Evolutionary conservation across 1,140 invertebrate species (phyloP).

Genomic region (Calephelis nemesis): DNA sequence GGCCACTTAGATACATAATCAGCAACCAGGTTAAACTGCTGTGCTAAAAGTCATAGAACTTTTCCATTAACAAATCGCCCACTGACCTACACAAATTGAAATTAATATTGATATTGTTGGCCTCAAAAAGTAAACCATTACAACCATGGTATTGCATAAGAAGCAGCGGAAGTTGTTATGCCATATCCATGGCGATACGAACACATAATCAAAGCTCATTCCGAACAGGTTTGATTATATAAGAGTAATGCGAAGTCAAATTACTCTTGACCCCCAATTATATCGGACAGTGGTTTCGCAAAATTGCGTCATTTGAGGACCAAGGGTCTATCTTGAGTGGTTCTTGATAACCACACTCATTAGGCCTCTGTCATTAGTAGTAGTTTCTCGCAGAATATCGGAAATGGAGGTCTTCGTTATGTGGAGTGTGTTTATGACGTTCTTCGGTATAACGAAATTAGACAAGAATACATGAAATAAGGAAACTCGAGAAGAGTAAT

Average conservation of each 20-base stretch:
- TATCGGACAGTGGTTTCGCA: slow-evolving; percentile 7
- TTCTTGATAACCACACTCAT: slow-evolving; percentile 6
- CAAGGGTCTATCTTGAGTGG: slow-evolving; percentile 1
- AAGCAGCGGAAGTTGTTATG: slow-evolving; percentile 8
- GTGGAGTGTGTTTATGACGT: neutral
- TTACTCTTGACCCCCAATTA: slow-evolving; percentile 14
- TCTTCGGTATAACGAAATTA: neutral
- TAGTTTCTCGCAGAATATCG: neutral
- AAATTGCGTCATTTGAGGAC: slow-evolving; percentile 1
- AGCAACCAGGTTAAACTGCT: too few relatives aligned
- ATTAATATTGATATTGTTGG: neutral
- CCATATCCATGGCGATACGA: slow-evolving; percentile 10
- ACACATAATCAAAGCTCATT: slow-evolving; percentile 12
- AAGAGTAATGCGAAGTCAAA: slow-evolving; percentile 8
- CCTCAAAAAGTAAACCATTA: neutral
- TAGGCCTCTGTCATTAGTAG: slow-evolving; percentile 15
- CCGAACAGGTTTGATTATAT: slow-evolving; percentile 9
- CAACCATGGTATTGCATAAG: neutral
- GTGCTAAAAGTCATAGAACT: too few relatives aligned
- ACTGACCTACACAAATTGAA: slow-evolving; percentile 2
- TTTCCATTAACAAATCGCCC: neutral
- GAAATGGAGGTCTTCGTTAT: neutral
- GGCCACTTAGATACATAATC: too few relatives aligned
- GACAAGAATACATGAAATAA: neutral
- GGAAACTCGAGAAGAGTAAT: neutral